Evolutionary conservation across 2,113 vertebrate species (phyloP).

Genomic region (Vulpes vulpes): DNA sequence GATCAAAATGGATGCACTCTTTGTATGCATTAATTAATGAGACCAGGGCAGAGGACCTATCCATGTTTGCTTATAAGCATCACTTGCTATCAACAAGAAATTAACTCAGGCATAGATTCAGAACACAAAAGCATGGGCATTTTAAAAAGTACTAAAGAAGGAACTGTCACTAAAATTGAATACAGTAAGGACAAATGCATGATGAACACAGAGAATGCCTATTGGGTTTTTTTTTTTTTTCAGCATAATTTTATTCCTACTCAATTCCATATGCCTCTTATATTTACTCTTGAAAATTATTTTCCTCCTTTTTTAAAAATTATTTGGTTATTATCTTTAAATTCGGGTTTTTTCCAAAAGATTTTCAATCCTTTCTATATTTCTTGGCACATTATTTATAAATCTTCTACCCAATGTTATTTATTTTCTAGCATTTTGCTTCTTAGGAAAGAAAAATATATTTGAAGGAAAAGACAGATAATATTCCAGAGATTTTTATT

Average conservation of each 20-base stretch:
- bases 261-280: neutral
- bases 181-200: neutral
- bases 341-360: neutral
- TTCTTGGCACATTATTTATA: neutral
- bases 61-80: neutral
- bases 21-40: constrained; percentile 3
- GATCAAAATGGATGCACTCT: neutral
- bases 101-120: neutral
- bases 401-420: constrained; percentile 9
- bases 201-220: neutral
- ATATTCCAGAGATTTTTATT: neutral
- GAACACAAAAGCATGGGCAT: neutral
- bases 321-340: neutral
- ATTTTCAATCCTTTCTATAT: neutral
- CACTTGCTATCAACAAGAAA: neutral
- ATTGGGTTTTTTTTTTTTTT: neutral
- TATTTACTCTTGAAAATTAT: neutral
- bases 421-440: constrained; percentile 41
- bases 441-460: neutral
- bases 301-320: neutral
- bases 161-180: neutral
- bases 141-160: neutral
- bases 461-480: neutral
- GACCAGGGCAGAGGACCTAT: neutral
- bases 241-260: neutral